A percentile compares a stretch with the other conserved stretches of the same genome.
Conservation (phyloP, 2,113 vertebrate species). For the Lepisosteus oculatus region DNA sequence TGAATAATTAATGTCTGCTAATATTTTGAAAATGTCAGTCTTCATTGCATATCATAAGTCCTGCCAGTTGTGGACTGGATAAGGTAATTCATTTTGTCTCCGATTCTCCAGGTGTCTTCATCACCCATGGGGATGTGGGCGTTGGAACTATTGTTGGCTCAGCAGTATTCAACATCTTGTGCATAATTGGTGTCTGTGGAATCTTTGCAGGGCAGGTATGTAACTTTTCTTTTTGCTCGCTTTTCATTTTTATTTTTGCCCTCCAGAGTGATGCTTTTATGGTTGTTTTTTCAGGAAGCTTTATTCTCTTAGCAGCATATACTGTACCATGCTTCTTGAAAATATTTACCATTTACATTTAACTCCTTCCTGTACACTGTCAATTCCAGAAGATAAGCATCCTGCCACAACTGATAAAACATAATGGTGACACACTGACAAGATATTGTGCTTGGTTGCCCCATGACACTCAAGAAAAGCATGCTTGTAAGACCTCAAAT, state of each 20-base stretch:
- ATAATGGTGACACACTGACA: no score
- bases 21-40: not conserved
- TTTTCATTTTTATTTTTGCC: not conserved
- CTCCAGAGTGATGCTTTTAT: not conserved
- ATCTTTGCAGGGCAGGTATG: slow-evolving; percentile 94
- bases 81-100: not conserved
- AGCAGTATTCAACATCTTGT: slow-evolving; percentile 96
- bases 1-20: not conserved
- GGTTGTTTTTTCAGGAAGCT: not conserved
- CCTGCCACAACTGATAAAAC: no score
- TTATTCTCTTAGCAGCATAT: not conserved
- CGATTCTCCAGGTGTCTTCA: slow-evolving; percentile 83
- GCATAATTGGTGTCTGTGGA: slow-evolving; percentile 94
- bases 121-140: slow-evolving; percentile 95
- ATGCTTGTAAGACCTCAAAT: no score
- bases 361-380: not conserved
- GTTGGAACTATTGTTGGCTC: slow-evolving; percentile 97
- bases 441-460: no score
- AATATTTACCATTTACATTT: not conserved
- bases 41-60: not conserved
- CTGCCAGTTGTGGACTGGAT: not conserved
- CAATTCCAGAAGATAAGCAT: no score
- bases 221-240: slow-evolving; percentile 15
- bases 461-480: no score
- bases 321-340: no score